Evolutionary conservation across 1,140 invertebrate genomes (phyloP), one percentile per base, ranked within the genome.

Genomic region (Micrasema longulum): DNA sequence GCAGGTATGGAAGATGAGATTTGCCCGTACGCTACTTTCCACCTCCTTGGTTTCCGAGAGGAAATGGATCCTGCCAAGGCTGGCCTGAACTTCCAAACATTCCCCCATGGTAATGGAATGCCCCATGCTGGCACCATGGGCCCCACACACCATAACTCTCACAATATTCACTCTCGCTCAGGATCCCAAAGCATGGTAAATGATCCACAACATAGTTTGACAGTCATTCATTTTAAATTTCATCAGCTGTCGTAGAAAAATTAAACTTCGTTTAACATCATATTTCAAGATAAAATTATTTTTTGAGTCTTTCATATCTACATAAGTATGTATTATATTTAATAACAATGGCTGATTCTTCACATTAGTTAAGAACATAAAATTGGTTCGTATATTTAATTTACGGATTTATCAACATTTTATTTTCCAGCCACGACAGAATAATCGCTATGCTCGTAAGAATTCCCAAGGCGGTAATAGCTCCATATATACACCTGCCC

Each of bases 1-100:
- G 69, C 86, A 93, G 94, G 94, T 82, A 94, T 95, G 89, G 95
- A 96, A 81, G 95, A 97, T 83, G 95, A 97, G 81, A 96, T 96
- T 80, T 96, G 94, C 83, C 95, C 95, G 11, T 97, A 97, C 83
- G 95, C 95, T 1, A 97, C 95, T 12, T 97, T 97, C 91, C 95
- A 97, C 81, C 86, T 97, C 75, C 88, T 97, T 53, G 95, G 95
- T 76, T 96, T 97, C 91, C 92, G 95, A 74, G 95, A 97, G 81
- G 95, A 97, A 88, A 95, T 96, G 93, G 94, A 96, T 81, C 94
- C 94, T 14, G 92, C 88, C 80, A 95, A 95, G 84, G 92, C 92
- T 22, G 75, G 75, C 18, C 90, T 91, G 87, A 91, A 93, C 77
- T 93, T 93, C 87, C 92, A 95, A 83, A 95, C 94, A 26, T 94